These are phyloP conservation scores for Chymomyza caudatula DNA, from an alignment of 2,888 invertebrate genomes.

Conservation along the genomic window DNA sequence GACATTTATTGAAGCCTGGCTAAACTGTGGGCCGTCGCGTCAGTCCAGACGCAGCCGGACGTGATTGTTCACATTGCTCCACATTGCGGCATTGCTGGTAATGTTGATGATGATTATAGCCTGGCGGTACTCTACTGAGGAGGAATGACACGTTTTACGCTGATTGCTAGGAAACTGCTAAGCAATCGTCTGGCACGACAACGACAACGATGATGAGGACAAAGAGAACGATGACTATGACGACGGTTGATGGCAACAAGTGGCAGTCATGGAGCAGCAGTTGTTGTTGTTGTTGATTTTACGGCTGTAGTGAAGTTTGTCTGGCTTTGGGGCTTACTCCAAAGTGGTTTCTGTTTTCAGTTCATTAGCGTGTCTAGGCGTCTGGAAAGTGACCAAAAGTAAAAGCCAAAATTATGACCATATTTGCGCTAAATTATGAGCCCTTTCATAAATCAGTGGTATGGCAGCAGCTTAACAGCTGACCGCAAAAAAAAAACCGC, in stretches of 20 bases:
- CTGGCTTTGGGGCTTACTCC: constrained; percentile 35
- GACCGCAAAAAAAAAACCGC: not conserved
- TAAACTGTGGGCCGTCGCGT: constrained; percentile 36
- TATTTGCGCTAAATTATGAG: constrained; percentile 75
- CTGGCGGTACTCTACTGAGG: constrained; percentile 17
- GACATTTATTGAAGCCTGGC: constrained; percentile 73
- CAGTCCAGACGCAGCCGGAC: constrained; percentile 51
- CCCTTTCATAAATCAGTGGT: constrained; percentile 67
- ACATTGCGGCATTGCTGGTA: constrained; percentile 52
- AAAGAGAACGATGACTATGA: not conserved
- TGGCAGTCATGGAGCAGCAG: not conserved
- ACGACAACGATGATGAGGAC: constrained; percentile 44
- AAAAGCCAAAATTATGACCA: constrained; percentile 72
- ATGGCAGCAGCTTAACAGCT: constrained; percentile 33
- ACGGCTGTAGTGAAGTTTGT: no score
- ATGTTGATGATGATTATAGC: constrained; percentile 65
- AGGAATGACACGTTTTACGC: constrained; percentile 62
- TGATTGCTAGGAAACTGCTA: constrained; percentile 64
- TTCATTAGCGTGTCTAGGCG: constrained; percentile 52
- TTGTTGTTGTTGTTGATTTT: not conserved
- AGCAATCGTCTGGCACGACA: constrained; percentile 24
- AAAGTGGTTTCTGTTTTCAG: constrained; percentile 24
- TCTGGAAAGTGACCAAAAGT: constrained; percentile 42
- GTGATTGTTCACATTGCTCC: constrained; percentile 59
- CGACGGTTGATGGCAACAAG: not conserved